These are phyloP conservation scores for Sogatella furcifera DNA, from an alignment of 1,140 invertebrate genomes.

Conservation along the genomic window DNA sequence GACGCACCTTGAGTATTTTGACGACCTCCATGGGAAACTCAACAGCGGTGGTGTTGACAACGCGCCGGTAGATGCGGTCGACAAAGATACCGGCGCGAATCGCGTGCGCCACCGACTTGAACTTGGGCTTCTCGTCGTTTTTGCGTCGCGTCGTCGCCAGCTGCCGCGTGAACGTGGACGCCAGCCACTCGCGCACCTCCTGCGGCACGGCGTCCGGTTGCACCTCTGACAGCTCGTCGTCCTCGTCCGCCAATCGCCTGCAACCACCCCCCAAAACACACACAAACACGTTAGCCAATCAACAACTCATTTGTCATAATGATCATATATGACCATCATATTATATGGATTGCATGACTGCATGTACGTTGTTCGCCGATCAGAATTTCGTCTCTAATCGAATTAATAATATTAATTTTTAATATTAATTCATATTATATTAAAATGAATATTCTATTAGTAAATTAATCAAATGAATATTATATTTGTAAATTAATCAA, in stretches of 20 bases:
- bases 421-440: too few relatives aligned
- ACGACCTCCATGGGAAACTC: slow-evolving; percentile 85
- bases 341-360: too few relatives aligned
- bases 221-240: slow-evolving; percentile 91
- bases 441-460: too few relatives aligned
- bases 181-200: slow-evolving; percentile 93
- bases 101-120: slow-evolving; percentile 93
- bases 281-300: neutral
- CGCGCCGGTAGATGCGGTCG: slow-evolving; percentile 85
- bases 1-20: slow-evolving; percentile 71
- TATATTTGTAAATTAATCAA: too few relatives aligned
- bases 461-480: too few relatives aligned
- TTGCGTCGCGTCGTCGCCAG: slow-evolving; percentile 59
- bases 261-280: neutral
- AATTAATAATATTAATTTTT: too few relatives aligned
- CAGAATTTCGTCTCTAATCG: too few relatives aligned
- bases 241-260: slow-evolving; percentile 72
- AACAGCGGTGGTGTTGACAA: slow-evolving; percentile 73
- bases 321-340: too few relatives aligned
- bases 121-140: slow-evolving; percentile 73
- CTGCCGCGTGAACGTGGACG: slow-evolving; percentile 93
- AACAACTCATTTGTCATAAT: too few relatives aligned
- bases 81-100: slow-evolving; percentile 96
- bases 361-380: too few relatives aligned
- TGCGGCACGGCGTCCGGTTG: slow-evolving; percentile 89